Conservation (phyloP, 2,113 vertebrate genomes). For the Pao palembangensis region DNA sequence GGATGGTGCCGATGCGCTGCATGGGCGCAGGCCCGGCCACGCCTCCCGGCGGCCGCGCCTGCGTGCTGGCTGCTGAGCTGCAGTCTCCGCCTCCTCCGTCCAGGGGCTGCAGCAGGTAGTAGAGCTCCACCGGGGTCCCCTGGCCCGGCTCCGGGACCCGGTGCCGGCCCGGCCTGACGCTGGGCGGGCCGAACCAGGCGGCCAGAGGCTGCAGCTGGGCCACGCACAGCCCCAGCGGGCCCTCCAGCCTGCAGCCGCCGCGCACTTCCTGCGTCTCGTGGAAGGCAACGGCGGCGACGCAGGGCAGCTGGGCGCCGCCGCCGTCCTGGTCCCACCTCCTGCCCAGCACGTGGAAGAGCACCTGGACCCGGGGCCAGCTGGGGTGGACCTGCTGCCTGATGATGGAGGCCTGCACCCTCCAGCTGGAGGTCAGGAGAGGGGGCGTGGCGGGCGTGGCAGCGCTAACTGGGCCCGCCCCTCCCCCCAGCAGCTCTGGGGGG, state of each 20-base stretch:
- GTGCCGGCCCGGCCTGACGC: slow-evolving; percentile 76
- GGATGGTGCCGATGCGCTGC: slow-evolving; percentile 83
- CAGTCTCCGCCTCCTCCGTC: slow-evolving; percentile 77
- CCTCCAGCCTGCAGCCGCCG: slow-evolving; percentile 81
- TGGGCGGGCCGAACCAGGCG: slow-evolving; percentile 82
- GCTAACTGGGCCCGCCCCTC: slow-evolving; percentile 68
- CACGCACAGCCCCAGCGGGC: slow-evolving; percentile 86
- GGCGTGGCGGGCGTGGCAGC: slow-evolving; percentile 30
- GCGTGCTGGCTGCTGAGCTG: slow-evolving; percentile 74
- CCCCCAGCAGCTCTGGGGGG: slow-evolving; percentile 80
- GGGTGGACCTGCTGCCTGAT: slow-evolving; percentile 81
- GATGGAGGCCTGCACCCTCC: slow-evolving; percentile 85
- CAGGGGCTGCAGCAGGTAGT: slow-evolving; percentile 80
- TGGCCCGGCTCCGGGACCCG: slow-evolving; percentile 68
- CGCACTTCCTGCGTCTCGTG: slow-evolving; percentile 88
- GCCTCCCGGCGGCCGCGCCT: slow-evolving; percentile 75
- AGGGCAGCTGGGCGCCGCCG: slow-evolving; percentile 81
- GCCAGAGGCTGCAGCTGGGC: slow-evolving; percentile 84
- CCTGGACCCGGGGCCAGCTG: slow-evolving; percentile 85
- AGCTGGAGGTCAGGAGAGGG: slow-evolving; percentile 78
- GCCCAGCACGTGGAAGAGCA: slow-evolving; percentile 87
- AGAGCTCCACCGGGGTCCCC: slow-evolving; percentile 88
- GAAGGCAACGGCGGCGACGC: slow-evolving; percentile 87
- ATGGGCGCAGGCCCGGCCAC: slow-evolving; percentile 77
- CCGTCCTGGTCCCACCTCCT: slow-evolving; percentile 85